Conservation (phyloP, 2,888 invertebrate genomes). For the Cremastinae sp. region DNA sequence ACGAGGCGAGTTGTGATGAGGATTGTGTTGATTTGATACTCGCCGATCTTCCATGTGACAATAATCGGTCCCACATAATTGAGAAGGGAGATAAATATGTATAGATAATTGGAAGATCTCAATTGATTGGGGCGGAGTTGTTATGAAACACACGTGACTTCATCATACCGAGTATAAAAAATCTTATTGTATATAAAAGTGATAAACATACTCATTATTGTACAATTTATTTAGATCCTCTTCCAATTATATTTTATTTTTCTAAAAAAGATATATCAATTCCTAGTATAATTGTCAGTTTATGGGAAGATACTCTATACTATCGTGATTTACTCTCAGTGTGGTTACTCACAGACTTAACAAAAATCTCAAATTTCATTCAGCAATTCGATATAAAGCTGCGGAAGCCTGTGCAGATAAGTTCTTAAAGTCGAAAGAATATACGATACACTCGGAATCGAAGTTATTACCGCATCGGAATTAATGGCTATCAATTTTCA, state of each 20-base stretch:
- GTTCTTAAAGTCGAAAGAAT: neutral
- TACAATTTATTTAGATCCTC: no score
- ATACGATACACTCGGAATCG: neutral
- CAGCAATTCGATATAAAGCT: slow-evolving; percentile 34
- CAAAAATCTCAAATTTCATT: slow-evolving; percentile 32
- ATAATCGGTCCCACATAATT: slow-evolving; percentile 17
- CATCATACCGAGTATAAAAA: no score
- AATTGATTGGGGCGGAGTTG: neutral
- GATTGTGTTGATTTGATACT: slow-evolving; percentile 10
- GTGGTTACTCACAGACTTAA: no score
- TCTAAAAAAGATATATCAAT: no score
- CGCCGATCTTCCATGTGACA: neutral
- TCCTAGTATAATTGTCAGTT: no score
- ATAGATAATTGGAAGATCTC: neutral
- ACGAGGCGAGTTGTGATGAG: slow-evolving; percentile 38
- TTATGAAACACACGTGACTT: neutral
- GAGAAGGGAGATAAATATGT: neutral
- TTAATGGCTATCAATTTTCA: slow-evolving; percentile 33
- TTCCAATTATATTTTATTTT: no score
- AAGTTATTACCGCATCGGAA: neutral
- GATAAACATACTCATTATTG: no score
- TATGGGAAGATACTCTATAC: no score
- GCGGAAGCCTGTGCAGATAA: slow-evolving; percentile 1
- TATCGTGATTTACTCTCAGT: no score
- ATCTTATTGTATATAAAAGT: no score